Evolutionary conservation across 2,113 vertebrate genomes (phyloP), one percentile per base, ranked within the genome.

Genomic region (Ranitomeya imitator): DNA sequence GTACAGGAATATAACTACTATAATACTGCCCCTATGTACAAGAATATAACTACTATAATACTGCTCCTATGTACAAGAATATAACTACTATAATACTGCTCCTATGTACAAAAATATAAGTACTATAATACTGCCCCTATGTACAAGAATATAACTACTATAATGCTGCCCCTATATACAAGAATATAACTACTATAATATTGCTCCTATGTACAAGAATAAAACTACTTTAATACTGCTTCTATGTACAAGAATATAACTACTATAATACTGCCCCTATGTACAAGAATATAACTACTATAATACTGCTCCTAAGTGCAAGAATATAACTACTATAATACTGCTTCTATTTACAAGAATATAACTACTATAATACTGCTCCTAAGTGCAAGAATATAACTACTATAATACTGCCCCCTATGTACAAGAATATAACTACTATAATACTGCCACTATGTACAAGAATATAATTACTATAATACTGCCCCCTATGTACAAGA

Each of bases 101-200:
- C 65, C 23, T 69, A 26, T 69, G 10, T 73, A 73, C 71, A 73
- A 73, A 26, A 73, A 73, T 73, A 73, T 73, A 73, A 73, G 26
- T 21, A n/a, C 7, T 31, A 31, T 71, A 31, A 31, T 71, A 21
- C 26, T 71, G 7, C 63, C 9, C 69, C 65, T 31, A 71, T 71
- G 13, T 71, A 71, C 69, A 71, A 71, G 69, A 71, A 45, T 73
- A 45, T 73, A 73, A 73, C 31, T 73, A 73, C 71, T 73, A 73
- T 37, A 73, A 73, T 73, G 37, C 71, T 73, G 26, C 67, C 71
- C 26, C 71, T 37, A 73, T 73, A 4, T 73, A 73, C 71, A 73
- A 73, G 31, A 73, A 73, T 73, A 73, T 73, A 37, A 73, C 71
- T 73, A 73, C 71, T 73, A 37, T 73, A 73, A 73, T 37, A 73